Evolutionary conservation across 2,888 invertebrate species (phyloP).

Genomic region (Plagiodera versicolora): DNA sequence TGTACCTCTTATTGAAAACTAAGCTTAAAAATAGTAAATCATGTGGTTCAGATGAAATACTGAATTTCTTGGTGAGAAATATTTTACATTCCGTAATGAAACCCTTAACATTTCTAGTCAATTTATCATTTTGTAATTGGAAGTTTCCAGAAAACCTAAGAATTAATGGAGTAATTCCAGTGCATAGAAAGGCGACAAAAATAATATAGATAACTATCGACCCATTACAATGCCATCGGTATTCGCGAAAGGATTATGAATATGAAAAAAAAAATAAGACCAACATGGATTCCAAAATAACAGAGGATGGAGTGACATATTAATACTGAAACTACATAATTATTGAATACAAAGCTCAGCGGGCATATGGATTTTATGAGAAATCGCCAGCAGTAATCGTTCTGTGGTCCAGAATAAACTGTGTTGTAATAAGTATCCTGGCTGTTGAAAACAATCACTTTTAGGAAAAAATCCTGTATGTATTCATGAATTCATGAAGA

Average conservation of each 20-base stretch:
- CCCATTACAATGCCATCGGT: slow-evolving; percentile 2
- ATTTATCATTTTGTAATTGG: not conserved
- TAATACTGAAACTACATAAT: too few relatives aligned
- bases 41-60: slow-evolving; percentile 1
- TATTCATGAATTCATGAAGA: too few relatives aligned
- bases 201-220: not conserved
- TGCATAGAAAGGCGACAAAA: not conserved
- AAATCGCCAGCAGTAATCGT: too few relatives aligned
- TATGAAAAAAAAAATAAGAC: not conserved
- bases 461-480: too few relatives aligned
- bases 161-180: not conserved
- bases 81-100: not conserved
- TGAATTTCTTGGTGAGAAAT: not conserved
- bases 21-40: not conserved
- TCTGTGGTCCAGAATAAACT: too few relatives aligned
- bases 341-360: too few relatives aligned
- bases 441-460: too few relatives aligned
- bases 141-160: not conserved
- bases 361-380: too few relatives aligned
- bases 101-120: not conserved
- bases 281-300: not conserved
- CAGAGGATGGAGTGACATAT: too few relatives aligned
- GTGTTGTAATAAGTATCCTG: too few relatives aligned
- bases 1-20: not conserved
- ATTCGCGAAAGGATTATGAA: not conserved